These are phyloP conservation scores for Vireo griseus DNA, from an alignment of 2,797 vertebrate species.

Conservation along the genomic window DNA sequence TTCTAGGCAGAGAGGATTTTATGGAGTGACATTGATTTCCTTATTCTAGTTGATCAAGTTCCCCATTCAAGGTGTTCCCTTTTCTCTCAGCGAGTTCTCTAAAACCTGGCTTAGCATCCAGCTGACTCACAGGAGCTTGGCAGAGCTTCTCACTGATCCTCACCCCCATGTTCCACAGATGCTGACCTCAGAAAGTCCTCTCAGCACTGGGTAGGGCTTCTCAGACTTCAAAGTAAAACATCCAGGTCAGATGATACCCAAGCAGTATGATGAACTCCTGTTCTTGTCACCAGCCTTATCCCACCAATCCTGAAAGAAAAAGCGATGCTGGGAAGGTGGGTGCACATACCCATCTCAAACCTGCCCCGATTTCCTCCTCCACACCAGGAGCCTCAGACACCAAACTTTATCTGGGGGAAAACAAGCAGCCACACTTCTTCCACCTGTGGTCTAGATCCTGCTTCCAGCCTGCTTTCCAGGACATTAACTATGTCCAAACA, in stretches of 20 bases:
- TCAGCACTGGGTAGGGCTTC: not conserved
- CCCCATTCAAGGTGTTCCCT: not conserved
- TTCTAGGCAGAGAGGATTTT: not conserved
- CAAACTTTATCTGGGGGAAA: not conserved
- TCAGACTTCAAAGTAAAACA: not conserved
- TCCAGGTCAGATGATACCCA: not conserved
- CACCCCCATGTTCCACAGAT: not conserved
- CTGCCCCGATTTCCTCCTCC: not conserved
- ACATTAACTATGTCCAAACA: not conserved
- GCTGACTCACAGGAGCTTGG: accelerated
- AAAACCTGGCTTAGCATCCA: not conserved
- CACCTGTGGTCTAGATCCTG: not conserved
- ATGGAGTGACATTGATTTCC: not conserved
- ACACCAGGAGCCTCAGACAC: not conserved
- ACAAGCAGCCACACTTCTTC: not conserved
- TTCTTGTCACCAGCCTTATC: not conserved
- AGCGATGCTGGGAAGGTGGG: not conserved
- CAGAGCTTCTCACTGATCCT: not conserved
- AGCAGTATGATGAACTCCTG: not conserved
- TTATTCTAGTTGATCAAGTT: not conserved
- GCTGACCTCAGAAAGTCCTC: not conserved
- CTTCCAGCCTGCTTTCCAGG: not conserved
- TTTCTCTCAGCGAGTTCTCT: not conserved
- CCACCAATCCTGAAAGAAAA: not conserved
- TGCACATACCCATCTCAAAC: not conserved